Base-by-base conservation (phyloP, 2,113 vertebrate species). In the Dasyprocta punctata region DNA sequence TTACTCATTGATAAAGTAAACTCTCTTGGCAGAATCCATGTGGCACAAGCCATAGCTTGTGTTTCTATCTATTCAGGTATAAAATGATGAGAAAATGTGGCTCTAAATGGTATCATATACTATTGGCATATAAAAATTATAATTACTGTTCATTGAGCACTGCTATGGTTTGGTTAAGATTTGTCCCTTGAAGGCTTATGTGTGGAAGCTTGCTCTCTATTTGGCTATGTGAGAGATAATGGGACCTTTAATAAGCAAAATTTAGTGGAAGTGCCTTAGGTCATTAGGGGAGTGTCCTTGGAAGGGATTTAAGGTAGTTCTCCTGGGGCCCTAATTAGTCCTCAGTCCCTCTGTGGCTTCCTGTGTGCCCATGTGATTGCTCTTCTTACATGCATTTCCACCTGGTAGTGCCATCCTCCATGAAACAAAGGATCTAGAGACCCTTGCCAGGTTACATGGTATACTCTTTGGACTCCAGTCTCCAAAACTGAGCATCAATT, bases 51-150 rank as follows among this genome's bases (percentile, higher is more conserved):
- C 91, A 54, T 67, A 78, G 71, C 78, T 82, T 91, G 36, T 80
- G 54, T 61, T 96, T 96, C 58, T 58, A 2, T 92, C 75, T 86
- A 56, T 82, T 89, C 54, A 86, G 58, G 83, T 56, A 92, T n/a
- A 87, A 94, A 92, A n/a, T 44, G 54, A 75, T 88, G 84, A 94
- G 78, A 86, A 82, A 65, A 80, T 84, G 47, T 36, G 7, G 3
- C 81, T 94, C 86, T 88, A 22, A 78, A 81, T 81, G 49, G 56
- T 49, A 20, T 87, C 24, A 1, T 28, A 30, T 17, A 73, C 60
- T 58, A 75, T 1, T 44, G 73, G n/a, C 14, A 7, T 41, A 26
- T 44, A 75, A 20, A 87, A 63, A 22, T 85, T 47, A 77, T 33
- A 33, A 49, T 87, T 22, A 65, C 3, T 19, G 24, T 86, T 93